A percentile compares a stretch with the other conserved stretches of the same genome.
These are phyloP conservation scores for Cotesia chilonis DNA, from an alignment of 1,140 invertebrate genomes.

Conservation along the genomic window DNA sequence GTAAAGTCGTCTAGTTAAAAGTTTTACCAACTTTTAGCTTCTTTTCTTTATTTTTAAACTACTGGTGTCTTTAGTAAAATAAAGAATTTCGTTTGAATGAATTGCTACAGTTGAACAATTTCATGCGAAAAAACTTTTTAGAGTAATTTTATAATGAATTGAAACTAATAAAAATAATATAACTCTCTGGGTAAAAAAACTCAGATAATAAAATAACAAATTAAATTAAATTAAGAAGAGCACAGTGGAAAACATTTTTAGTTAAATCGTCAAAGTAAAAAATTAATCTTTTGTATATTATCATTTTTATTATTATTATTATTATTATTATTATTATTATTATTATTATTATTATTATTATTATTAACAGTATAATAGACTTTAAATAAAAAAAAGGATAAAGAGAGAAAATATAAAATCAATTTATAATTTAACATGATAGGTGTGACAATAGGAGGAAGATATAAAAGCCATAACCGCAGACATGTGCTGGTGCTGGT, in stretches of 20 bases:
- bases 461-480: constrained; percentile 16
- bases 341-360: too few relatives aligned
- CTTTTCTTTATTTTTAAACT: constrained; percentile 1
- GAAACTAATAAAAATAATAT: constrained; percentile 9
- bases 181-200: background rate
- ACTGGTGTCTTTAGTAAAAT: constrained; percentile 8
- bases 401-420: background rate
- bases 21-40: constrained; percentile 8
- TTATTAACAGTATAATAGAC: too few relatives aligned
- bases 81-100: constrained; percentile 14
- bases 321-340: too few relatives aligned
- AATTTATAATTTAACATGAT: background rate
- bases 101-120: constrained; percentile 14
- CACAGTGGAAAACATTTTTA: too few relatives aligned
- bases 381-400: background rate
- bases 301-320: too few relatives aligned
- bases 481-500: constrained; percentile 34
- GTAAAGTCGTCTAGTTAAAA: constrained; percentile 5
- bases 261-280: too few relatives aligned
- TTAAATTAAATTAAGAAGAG: background rate
- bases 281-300: too few relatives aligned
- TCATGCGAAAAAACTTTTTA: background rate
- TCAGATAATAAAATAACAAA: background rate
- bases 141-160: constrained; percentile 6
- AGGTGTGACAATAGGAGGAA: constrained; percentile 3